These are phyloP conservation scores for Polypedilum pembai DNA, from an alignment of 1,140 invertebrate species.

Conservation along the genomic window DNA sequence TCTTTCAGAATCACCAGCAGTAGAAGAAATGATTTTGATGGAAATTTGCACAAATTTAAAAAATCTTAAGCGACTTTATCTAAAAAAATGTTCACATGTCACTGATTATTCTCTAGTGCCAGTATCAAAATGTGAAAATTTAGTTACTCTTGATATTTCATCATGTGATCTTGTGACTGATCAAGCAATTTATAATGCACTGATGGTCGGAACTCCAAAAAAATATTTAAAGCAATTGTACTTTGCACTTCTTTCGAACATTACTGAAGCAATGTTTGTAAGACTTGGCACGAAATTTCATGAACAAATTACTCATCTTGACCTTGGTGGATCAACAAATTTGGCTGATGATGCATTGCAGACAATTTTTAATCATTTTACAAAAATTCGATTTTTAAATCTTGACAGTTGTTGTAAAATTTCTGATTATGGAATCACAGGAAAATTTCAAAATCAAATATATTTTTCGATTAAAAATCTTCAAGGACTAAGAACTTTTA, in stretches of 20 bases:
- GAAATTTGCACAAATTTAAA: slow-evolving; percentile 21
- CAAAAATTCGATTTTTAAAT: slow-evolving; percentile 10
- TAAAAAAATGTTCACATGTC: background rate
- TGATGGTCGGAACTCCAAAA: background rate
- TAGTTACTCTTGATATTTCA: background rate
- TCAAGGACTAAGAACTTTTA: background rate
- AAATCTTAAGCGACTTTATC: background rate
- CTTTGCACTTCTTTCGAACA: background rate
- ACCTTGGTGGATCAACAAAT: slow-evolving; percentile 1
- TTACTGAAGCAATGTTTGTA: slow-evolving; percentile 1
- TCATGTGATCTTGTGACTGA: background rate
- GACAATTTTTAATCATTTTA: slow-evolving; percentile 16
- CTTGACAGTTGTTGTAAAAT: slow-evolving; percentile 4
- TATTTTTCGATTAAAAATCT: slow-evolving; percentile 15
- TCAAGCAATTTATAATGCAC: background rate
- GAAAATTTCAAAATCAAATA: slow-evolving; percentile 15
- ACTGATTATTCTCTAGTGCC: background rate
- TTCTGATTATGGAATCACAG: slow-evolving; percentile 8
- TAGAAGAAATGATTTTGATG: background rate
- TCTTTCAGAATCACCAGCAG: background rate
- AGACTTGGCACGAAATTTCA: background rate
- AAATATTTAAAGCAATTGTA: background rate
- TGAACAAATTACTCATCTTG: background rate
- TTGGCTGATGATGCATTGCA: background rate
- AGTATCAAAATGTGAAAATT: background rate